Evolutionary conservation across 1,140 invertebrate species (phyloP).

Genomic region (Bursaphelenchus mucronatus): DNA sequence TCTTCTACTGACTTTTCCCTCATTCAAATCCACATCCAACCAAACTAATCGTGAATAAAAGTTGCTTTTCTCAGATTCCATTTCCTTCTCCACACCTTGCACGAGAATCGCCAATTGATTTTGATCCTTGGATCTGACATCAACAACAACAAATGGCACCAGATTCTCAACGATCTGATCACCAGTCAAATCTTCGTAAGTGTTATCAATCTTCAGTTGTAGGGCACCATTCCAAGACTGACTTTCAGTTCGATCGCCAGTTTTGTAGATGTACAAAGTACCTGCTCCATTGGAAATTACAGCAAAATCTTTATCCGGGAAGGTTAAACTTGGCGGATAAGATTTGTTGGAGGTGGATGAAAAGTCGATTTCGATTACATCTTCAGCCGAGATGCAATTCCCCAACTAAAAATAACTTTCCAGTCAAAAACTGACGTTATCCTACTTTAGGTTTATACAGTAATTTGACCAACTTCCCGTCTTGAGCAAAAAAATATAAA

Average conservation of each 20-base stretch:
- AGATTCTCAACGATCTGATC: slow-evolving; percentile 5
- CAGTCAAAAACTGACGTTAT: not conserved
- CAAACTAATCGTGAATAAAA: slow-evolving; percentile 22
- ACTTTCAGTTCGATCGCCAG: slow-evolving; percentile 14
- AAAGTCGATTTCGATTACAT: slow-evolving; percentile 5
- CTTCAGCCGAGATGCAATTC: slow-evolving; percentile 8
- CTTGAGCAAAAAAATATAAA: slow-evolving; percentile 16
- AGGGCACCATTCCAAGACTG: too few species aligned
- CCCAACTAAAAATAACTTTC: slow-evolving; percentile 11
- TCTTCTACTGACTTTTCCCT: slow-evolving; percentile 6
- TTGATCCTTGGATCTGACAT: slow-evolving; percentile 24
- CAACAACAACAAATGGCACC: slow-evolving; percentile 22
- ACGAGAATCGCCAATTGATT: slow-evolving; percentile 16
- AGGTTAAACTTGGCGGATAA: slow-evolving; percentile 19
- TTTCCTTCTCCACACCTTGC: slow-evolving; percentile 12
- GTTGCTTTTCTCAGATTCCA: not conserved
- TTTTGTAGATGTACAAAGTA: slow-evolving; percentile 16
- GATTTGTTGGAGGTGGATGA: not conserved
- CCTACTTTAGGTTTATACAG: slow-evolving; percentile 19
- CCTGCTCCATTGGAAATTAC: slow-evolving; percentile 18
- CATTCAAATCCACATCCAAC: slow-evolving; percentile 21
- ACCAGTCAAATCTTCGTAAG: slow-evolving; percentile 5
- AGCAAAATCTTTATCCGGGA: slow-evolving; percentile 10
- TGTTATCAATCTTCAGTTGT: not conserved
- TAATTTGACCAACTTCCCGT: slow-evolving; percentile 18